phyloP scores from a whole-genome alignment of 2,797 vertebrate species.

The Spatula versicolor region DNA sequence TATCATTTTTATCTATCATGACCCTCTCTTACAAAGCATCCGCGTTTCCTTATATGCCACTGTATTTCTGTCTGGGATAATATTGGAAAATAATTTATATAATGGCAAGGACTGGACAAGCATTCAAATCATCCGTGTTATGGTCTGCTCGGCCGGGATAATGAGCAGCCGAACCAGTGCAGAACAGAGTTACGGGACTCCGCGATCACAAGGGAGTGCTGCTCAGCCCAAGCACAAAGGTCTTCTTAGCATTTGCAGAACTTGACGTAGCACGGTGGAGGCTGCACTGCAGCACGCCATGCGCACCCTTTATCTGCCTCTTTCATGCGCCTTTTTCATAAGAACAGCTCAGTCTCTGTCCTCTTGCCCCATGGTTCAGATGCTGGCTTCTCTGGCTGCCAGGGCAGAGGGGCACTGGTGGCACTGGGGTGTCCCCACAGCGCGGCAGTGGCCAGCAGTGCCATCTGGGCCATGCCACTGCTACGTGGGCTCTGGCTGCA shows the following conservation, averaged over 20 bases:
- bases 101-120: background rate
- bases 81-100: slow-evolving; percentile 61
- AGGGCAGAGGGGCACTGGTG: too few relatives aligned
- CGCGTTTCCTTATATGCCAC: background rate
- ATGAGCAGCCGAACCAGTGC: background rate
- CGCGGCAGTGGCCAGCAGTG: fast-evolving
- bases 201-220: background rate
- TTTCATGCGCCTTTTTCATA: background rate
- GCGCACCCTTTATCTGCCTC: fast-evolving
- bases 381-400: fast-evolving
- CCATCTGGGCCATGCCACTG: background rate
- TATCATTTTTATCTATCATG: slow-evolving; percentile 62
- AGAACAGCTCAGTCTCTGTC: background rate
- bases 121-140: background rate
- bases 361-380: fast-evolving
- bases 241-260: background rate
- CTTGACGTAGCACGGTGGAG: fast-evolving
- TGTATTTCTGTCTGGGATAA: slow-evolving; percentile 38
- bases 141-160: background rate
- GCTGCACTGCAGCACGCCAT: background rate
- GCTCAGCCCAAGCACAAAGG: background rate
- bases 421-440: fast-evolving
- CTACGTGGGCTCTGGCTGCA: background rate
- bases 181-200: background rate
- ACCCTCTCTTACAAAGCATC: slow-evolving; percentile 33